A percentile compares a stretch with the other conserved stretches of the same genome.
phyloP scores from a whole-genome alignment of 1,140 invertebrate species.

The Ceratina australensis region DNA sequence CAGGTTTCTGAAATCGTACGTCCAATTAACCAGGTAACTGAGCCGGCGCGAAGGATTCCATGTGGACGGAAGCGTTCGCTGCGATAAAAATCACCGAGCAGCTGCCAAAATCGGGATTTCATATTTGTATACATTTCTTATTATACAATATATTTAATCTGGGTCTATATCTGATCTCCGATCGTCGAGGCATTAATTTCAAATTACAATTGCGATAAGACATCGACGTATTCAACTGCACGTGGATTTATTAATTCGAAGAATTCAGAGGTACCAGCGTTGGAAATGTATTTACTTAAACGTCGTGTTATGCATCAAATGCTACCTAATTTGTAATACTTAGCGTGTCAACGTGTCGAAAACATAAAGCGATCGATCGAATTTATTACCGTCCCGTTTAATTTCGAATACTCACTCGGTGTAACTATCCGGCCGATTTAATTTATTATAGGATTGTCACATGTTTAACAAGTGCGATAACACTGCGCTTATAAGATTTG shows the following conservation, averaged over 20 bases:
- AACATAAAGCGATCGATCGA: neutral
- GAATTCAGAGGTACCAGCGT: neutral
- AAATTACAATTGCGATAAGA: neutral
- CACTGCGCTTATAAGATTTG: conserved; percentile 25
- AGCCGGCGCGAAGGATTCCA: conserved; percentile 1
- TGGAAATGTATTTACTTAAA: neutral
- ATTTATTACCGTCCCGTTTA: neutral
- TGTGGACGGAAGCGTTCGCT: conserved; percentile 13
- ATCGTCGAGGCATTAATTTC: neutral
- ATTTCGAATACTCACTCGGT: neutral
- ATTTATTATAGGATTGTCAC: conserved; percentile 27
- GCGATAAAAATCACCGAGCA: conserved; percentile 10
- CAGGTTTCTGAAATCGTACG: neutral
- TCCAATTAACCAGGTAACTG: neutral
- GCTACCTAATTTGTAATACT: neutral
- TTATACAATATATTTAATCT: too few relatives aligned
- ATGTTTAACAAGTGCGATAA: conserved; percentile 27
- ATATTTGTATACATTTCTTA: too few relatives aligned
- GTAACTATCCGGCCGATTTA: neutral
- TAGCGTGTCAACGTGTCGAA: neutral
- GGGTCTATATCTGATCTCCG: too few relatives aligned
- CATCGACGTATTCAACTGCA: neutral
- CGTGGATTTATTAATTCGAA: too few relatives aligned
- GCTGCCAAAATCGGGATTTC: neutral
- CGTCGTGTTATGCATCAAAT: too few relatives aligned